Conservation (phyloP, 2,888 invertebrate genomes). For the Epirrita christyi region DNA sequence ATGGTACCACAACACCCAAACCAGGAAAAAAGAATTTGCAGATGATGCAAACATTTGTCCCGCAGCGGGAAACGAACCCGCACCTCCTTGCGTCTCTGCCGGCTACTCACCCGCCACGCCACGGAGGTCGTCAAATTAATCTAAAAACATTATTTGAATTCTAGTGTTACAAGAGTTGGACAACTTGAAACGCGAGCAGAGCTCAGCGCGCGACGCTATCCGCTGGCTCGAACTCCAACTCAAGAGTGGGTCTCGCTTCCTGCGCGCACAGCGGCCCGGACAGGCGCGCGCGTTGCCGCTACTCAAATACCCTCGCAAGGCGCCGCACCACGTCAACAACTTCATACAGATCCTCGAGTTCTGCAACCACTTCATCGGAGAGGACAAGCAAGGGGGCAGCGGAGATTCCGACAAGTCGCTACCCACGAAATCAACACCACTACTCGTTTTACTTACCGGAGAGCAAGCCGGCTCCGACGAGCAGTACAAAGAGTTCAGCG, state of each 20-base stretch:
- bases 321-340: conserved; percentile 84
- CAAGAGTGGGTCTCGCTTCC: conserved; percentile 93
- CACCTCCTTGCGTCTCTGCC: too few species aligned
- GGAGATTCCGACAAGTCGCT: conserved; percentile 64
- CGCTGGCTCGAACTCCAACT: conserved; percentile 96
- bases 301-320: conserved; percentile 75
- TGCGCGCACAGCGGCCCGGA: conserved; percentile 93
- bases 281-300: conserved; percentile 89
- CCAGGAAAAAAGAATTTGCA: too few species aligned
- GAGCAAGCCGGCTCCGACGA: conserved; percentile 74
- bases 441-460: conserved; percentile 93
- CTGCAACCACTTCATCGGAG: conserved; percentile 89
- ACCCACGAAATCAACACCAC: conserved; percentile 71
- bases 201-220: conserved; percentile 94
- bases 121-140: neutral
- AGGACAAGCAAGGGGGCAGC: conserved; percentile 69
- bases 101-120: too few species aligned
- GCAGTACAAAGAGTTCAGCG: conserved; percentile 87
- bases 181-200: conserved; percentile 93
- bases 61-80: too few species aligned
- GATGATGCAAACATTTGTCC: too few species aligned
- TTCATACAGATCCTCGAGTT: conserved; percentile 94
- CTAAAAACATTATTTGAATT: conserved; percentile 48
- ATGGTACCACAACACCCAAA: too few species aligned
- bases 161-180: conserved; percentile 95